phyloP scores from a whole-genome alignment of 2,113 vertebrate species.

The Cyprinodon variegatus region DNA sequence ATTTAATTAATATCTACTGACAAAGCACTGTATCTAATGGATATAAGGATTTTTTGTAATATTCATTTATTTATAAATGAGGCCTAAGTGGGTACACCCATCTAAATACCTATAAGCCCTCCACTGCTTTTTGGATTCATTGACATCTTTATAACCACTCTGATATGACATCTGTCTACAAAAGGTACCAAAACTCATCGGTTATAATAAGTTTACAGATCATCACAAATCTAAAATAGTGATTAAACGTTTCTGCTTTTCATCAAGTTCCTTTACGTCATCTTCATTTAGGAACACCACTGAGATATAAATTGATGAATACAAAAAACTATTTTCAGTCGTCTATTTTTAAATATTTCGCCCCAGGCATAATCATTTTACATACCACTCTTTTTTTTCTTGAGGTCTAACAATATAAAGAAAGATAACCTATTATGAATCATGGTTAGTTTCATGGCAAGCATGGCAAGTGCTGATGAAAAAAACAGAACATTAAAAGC shows the following conservation, averaged over 20 bases:
- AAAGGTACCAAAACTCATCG: background rate
- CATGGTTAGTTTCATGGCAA: background rate
- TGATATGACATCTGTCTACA: background rate
- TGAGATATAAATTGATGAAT: background rate
- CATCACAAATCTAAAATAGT: background rate
- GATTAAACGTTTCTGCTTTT: no score
- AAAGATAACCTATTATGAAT: background rate
- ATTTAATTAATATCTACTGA: background rate
- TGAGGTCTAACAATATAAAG: background rate
- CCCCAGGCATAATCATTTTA: slow-evolving; percentile 31
- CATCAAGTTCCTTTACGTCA: background rate
- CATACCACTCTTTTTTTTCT: background rate
- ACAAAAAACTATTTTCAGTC: background rate
- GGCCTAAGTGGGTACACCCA: background rate
- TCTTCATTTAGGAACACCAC: background rate
- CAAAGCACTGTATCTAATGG: background rate
- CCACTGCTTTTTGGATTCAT: background rate
- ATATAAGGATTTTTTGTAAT: background rate
- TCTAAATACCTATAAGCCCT: background rate
- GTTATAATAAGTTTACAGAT: background rate
- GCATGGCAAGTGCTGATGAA: background rate
- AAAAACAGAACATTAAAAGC: background rate
- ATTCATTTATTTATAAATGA: background rate
- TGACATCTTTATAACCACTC: background rate
- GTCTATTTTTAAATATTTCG: background rate